Base-by-base conservation (phyloP, 37 sponge, comb jelly and placozoan species). In the Eunapius fragilis region DNA sequence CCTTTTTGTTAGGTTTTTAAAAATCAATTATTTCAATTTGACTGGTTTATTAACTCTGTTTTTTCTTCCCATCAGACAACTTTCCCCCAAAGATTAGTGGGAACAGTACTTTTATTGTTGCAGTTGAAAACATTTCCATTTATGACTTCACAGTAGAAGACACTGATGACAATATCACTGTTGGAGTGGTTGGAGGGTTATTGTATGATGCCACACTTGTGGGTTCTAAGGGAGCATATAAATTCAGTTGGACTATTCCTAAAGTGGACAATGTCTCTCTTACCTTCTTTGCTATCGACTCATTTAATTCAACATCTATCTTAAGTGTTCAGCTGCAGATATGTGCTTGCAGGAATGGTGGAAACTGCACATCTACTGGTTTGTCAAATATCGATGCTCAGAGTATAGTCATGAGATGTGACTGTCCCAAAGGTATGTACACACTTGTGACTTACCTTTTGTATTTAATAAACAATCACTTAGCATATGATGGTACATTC, bases 291-390 rank as follows among this genome's bases (percentile, higher is more conserved):
- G 74, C 74, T 11, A 32, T 72, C 14, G 74, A 72, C 32, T 33
- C 30, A 22, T 32, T 72, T 22, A 32, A 72, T 72, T 27, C 74
- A 33, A 33, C 74, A 14, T 33, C 31, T 72, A 22, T 72, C 1
- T 17, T 72, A 14, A 72, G 74, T 32, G 31, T 32, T 72, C 74
- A 33, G 34, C 26, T 72, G 74, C 74, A 72, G 30, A 32, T 72
- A 25, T 72, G 74, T 32, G 34, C 74, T 14, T 72, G 74, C 74
- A 33, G 14, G 22, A 72, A 72, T 72, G 74, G 74, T 33, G 74
- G 74, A 31, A 31, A 72, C 30, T 72, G 74, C 74, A 72, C 74
- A 33, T 22, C 22, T 13, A 32, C 12, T 31, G 74, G 74, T 1
- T 31, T 72, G 74, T 33, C 27, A 24, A 31, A 31, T 22, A 24